Base-by-base conservation (phyloP, 2,888 invertebrate genomes). In the Dione vanillae region DNA sequence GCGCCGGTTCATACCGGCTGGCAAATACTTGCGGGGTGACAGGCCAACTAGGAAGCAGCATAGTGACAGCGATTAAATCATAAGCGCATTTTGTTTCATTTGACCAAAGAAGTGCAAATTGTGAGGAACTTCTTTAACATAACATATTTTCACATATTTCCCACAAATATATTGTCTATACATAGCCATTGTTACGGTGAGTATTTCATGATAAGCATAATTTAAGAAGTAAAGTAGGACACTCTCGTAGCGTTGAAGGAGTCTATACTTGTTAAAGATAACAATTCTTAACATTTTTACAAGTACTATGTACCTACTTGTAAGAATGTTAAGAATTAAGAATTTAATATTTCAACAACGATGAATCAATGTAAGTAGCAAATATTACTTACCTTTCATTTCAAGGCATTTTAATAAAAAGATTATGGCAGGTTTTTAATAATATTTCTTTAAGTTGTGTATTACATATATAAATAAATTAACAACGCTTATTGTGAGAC, bases 11-110 rank as follows among this genome's bases (percentile, higher is more conserved):
- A 59, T 51, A 65, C 72, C 66, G 68, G 75, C 64, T 73, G 10
- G 37, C 59, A 20, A 51, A 65, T 58, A 65, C 59, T 52, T 14
- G 65, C 72, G 73, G 78, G 78, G 76, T 77, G 74, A 69, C 75
- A 70, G 82, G 79, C 68, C 76, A 79, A 79, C 71, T 72, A 77
- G 67, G 67, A 73, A 75, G 58, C 67, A 61, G 37, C 74, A 54
- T 19, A 76, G 61, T 79, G 61, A 37, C 45, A 70, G 78, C 68
- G 68, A 62, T 45, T 54, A 54, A 27, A 43, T 62, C 54, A 54
- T 64, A 56, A 51, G 56, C 45, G 45, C 16, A 64, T 49, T 62
- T 20, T 58, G 40, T 41, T 58, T 58, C 7, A 58, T 2, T 58
- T 41, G 19, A 19, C 35, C 7, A 41, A 41, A 58, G 41, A 58